Conservation (phyloP, 2,113 vertebrate genomes). For the Cromileptes altivelis region DNA sequence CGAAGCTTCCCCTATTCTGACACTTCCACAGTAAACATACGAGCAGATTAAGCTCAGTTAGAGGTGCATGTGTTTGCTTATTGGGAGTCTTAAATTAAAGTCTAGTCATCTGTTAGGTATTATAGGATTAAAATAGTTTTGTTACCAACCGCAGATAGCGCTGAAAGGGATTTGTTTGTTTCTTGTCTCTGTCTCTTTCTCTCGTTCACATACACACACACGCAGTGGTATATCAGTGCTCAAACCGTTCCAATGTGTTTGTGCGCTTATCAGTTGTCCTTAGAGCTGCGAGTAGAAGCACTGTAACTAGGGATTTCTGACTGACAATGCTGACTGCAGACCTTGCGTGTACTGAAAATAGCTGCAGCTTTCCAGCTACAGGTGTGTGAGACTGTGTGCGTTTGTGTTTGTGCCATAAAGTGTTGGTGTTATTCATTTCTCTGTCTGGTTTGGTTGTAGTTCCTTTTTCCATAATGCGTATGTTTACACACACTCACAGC, state of each 20-base stretch:
- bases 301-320: slow-evolving; percentile 32
- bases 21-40: slow-evolving; percentile 37
- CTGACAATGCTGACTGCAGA: slow-evolving; percentile 45
- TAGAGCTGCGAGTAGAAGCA: slow-evolving; percentile 38
- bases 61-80: slow-evolving; percentile 39
- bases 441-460: not conserved
- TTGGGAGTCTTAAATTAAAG: slow-evolving; percentile 57
- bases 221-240: not conserved
- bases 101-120: slow-evolving; percentile 71
- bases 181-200: slow-evolving; percentile 6
- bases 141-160: slow-evolving; percentile 59
- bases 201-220: slow-evolving; percentile 14
- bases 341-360: slow-evolving; percentile 36
- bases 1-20: slow-evolving; percentile 8
- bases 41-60: slow-evolving; percentile 42
- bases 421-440: not conserved
- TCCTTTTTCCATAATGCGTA: not conserved
- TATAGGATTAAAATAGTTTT: slow-evolving; percentile 71
- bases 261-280: slow-evolving; percentile 53
- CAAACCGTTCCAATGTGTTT: slow-evolving; percentile 36
- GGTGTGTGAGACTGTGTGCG: slow-evolving; percentile 3
- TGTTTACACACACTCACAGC: slow-evolving; percentile 3
- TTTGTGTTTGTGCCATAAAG: not conserved
- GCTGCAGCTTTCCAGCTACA: slow-evolving; percentile 20
- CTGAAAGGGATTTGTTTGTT: slow-evolving; percentile 63